These are phyloP conservation scores for Melanitta fusca DNA, from an alignment of 2,797 vertebrate species.

Conservation along the genomic window DNA sequence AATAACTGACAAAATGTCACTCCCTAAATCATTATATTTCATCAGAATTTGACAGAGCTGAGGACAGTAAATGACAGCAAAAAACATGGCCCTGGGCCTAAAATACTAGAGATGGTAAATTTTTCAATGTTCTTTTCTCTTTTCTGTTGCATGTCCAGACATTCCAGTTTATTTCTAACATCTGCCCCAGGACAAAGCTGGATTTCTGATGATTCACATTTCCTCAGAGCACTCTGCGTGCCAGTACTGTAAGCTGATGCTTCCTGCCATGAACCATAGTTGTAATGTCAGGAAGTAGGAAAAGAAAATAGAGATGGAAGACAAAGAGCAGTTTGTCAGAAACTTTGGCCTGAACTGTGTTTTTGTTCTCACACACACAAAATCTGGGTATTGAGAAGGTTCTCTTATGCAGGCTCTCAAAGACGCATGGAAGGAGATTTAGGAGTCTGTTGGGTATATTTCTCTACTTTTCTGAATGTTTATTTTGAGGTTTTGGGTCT, in stretches of 20 bases:
- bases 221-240: neutral
- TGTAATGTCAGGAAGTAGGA: neutral
- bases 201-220: neutral
- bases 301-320: neutral
- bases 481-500: neutral
- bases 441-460: neutral
- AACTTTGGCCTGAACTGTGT: neutral
- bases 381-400: neutral
- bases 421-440: neutral
- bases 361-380: neutral
- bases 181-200: neutral
- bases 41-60: neutral
- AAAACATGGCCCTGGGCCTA: neutral
- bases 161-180: neutral
- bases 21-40: neutral
- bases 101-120: neutral
- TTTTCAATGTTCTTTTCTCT: neutral
- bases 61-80: neutral
- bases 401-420: neutral
- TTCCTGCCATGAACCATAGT: neutral
- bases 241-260: neutral
- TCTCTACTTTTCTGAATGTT: neutral
- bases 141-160: neutral
- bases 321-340: neutral
- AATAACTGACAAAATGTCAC: neutral